Evolutionary conservation across 1,140 invertebrate genomes (phyloP), one percentile per base, ranked within the genome.

Genomic region (Lepidostoma basale): DNA sequence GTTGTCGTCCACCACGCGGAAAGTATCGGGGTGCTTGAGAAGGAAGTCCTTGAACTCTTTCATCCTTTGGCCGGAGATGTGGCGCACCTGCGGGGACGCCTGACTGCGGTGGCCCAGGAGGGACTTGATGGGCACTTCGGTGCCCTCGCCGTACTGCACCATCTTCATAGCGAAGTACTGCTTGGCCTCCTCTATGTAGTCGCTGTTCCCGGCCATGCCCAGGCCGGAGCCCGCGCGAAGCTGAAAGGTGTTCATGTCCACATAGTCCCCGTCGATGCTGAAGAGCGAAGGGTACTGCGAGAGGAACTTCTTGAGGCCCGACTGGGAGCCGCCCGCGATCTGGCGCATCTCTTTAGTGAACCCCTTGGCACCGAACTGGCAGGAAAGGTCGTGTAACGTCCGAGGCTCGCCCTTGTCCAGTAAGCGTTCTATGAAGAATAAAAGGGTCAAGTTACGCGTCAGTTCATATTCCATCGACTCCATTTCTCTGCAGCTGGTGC

Each of bases 281-380:
- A 98, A 98, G 72, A 98, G 86, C 62, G 92, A 90, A 74, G 96
- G 96, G 85, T 97, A 96, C 78, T 96, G 92, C 23, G 88, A 84
- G 71, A 97, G 84, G 78, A 94, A 94, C 79, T 98, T 97, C 77
- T 95, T 95, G 20, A 98, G 84, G 44, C 94, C 95, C 75, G 93
- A 94, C 78, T 97, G 95, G 66, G 93, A 96, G 68, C 94, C 94
- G 49, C 95, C 95, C 75, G 94, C 95, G 74, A 97, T 97, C 83
- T 96, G 94, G 72, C 92, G 85, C 93, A 95, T 95, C 84, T 97
- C 94, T 85, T 95, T 96, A 2, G 94, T 96, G 77, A 97, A 97
- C 56, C 94, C 94, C 83, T 96, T 96, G 66, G 94, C 94, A 75
- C 95, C 95, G 82, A 97, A 97, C 81, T 97, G 95, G 83, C 96